Conservation (phyloP, 1,140 invertebrate species). For the Rhyacophila brunnea region DNA sequence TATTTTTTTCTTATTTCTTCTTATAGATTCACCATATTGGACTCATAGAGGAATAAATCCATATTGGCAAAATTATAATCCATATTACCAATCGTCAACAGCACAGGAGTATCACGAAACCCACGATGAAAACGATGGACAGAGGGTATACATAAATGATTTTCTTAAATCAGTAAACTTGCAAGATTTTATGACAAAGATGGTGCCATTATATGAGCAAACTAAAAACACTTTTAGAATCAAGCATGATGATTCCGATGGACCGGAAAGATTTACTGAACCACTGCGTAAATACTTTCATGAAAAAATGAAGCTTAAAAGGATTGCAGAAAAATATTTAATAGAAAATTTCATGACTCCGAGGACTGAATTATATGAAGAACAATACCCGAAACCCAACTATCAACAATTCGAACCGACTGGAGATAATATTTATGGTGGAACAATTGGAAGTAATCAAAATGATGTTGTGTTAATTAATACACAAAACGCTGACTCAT, state of each 20-base stretch:
- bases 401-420: too few species aligned
- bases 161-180: constrained; percentile 8
- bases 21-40: too few species aligned
- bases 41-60: neutral
- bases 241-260: neutral
- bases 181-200: neutral
- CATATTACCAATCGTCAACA: too few species aligned
- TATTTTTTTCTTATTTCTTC: too few species aligned
- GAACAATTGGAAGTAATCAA: too few species aligned
- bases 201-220: constrained; percentile 4
- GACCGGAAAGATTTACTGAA: neutral
- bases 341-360: constrained; percentile 7
- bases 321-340: constrained; percentile 19
- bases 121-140: neutral
- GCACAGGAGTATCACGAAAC: too few species aligned
- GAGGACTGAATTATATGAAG: neutral
- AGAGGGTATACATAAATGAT: neutral
- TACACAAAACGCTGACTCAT: too few species aligned
- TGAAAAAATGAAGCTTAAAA: neutral
- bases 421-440: too few species aligned
- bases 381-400: too few species aligned
- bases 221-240: constrained; percentile 1
- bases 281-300: neutral
- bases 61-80: neutral
- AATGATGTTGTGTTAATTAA: too few species aligned